These are phyloP conservation scores for Ciona savignyi DNA, from an alignment of 23 tunicate species.

Conservation along the genomic window DNA sequence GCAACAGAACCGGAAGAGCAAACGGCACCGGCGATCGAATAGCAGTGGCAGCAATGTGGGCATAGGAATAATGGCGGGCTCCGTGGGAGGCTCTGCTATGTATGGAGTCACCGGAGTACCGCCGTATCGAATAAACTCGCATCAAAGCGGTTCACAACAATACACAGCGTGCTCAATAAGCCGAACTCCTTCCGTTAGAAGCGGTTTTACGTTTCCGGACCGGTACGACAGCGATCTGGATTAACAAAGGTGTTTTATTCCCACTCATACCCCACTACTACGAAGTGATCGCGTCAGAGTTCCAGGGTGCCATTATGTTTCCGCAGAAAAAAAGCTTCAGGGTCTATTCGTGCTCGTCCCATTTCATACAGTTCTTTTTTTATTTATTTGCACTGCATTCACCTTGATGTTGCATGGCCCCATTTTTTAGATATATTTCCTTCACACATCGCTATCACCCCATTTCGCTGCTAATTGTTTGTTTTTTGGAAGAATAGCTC, in stretches of 20 bases:
- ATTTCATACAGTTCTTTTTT: not conserved
- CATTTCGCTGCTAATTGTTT: too few species aligned
- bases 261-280: too few species aligned
- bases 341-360: not conserved
- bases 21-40: constrained; percentile 26
- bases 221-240: constrained; percentile 41
- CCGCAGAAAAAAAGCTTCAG: too few species aligned
- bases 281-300: too few species aligned
- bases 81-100: constrained; percentile 29
- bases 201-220: constrained; percentile 46
- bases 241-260: too few species aligned
- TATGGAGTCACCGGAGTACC: constrained; percentile 39
- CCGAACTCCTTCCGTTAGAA: constrained; percentile 50
- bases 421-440: too few species aligned
- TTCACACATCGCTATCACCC: too few species aligned
- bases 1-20: not conserved
- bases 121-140: constrained; percentile 21
- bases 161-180: constrained; percentile 9
- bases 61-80: constrained; percentile 47
- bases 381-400: not conserved
- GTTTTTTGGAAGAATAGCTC: too few species aligned
- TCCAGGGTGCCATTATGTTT: too few species aligned
- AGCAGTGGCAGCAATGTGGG: constrained; percentile 74
- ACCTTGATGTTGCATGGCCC: not conserved
- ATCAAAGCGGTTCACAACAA: not conserved